Percentiles rank a stretch among this genome's conserved stretches.
These are phyloP conservation scores for Pegea sp. DNA, from an alignment of 23 tunicate species.

Conservation along the genomic window DNA sequence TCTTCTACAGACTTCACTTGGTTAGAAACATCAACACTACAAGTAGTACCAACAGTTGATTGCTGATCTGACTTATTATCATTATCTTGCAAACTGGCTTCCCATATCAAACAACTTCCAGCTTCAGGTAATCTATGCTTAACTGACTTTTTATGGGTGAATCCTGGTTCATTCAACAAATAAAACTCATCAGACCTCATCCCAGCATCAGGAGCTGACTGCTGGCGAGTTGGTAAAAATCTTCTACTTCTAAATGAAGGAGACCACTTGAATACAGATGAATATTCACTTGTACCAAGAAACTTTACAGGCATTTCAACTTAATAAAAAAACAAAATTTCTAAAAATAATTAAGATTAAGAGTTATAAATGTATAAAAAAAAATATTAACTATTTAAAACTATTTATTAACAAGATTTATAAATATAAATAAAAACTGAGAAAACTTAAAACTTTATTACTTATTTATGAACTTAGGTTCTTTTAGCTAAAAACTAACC, in stretches of 20 bases:
- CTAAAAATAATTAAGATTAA: background rate
- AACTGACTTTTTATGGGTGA: conserved; percentile 31
- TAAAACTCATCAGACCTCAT: conserved; percentile 57
- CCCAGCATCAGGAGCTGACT: conserved; percentile 55
- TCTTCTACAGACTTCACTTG: background rate
- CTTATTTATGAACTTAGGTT: too few relatives aligned
- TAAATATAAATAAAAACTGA: too few relatives aligned
- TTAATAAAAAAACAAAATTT: background rate
- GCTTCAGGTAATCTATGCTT: conserved; percentile 55
- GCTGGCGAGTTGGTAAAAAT: conserved; percentile 35
- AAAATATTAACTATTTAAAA: background rate
- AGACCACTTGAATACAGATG: conserved; percentile 41
- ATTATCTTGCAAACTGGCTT: conserved; percentile 17
- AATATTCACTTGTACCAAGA: conserved; percentile 70
- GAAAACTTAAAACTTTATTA: too few relatives aligned
- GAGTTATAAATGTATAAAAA: background rate
- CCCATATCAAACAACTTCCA: conserved; percentile 34
- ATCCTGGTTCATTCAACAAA: conserved; percentile 39
- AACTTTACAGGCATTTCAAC: conserved; percentile 43
- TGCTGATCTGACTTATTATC: background rate
- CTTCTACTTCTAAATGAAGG: conserved; percentile 48
- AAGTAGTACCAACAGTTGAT: background rate
- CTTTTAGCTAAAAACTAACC: too few relatives aligned
- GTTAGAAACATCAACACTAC: conserved; percentile 1
- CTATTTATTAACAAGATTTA: too few relatives aligned